phyloP scores from a whole-genome alignment of 1,140 invertebrate species.

The Temnothorax longispinosus region DNA sequence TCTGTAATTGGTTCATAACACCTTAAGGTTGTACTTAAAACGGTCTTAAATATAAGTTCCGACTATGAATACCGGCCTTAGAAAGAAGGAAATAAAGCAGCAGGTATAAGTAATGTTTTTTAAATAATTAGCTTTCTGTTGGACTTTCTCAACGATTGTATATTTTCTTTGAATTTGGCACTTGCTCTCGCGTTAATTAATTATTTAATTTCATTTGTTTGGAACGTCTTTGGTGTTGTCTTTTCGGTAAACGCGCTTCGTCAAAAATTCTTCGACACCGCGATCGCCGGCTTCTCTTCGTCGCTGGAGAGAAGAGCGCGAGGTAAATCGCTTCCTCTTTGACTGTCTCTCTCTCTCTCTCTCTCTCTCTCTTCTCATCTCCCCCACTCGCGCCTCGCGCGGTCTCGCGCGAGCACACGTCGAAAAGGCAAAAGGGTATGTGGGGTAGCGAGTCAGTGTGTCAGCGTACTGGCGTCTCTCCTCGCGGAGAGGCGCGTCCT shows the following conservation, averaged over 20 bases:
- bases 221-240: background rate
- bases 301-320: slow-evolving; percentile 3
- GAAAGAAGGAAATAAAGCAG: background rate
- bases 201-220: background rate
- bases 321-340: background rate
- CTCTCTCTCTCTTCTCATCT: slow-evolving; percentile 1
- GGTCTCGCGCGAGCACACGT: slow-evolving; percentile 64
- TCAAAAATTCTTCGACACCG: background rate
- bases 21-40: too few species aligned
- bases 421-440: slow-evolving; percentile 85
- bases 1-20: too few species aligned
- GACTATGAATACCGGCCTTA: too few species aligned
- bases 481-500: slow-evolving; percentile 72
- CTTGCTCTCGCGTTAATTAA: background rate
- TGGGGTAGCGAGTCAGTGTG: slow-evolving; percentile 86
- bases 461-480: slow-evolving; percentile 84
- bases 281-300: background rate
- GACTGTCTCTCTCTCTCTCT: slow-evolving; percentile 14
- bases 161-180: background rate
- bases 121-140: background rate
- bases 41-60: too few species aligned
- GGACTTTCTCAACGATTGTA: background rate
- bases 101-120: background rate
- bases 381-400: slow-evolving; percentile 52
- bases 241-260: background rate